Evolutionary conservation across 1,140 invertebrate species (phyloP).

Genomic region (Zaprionus kolodkinae): DNA sequence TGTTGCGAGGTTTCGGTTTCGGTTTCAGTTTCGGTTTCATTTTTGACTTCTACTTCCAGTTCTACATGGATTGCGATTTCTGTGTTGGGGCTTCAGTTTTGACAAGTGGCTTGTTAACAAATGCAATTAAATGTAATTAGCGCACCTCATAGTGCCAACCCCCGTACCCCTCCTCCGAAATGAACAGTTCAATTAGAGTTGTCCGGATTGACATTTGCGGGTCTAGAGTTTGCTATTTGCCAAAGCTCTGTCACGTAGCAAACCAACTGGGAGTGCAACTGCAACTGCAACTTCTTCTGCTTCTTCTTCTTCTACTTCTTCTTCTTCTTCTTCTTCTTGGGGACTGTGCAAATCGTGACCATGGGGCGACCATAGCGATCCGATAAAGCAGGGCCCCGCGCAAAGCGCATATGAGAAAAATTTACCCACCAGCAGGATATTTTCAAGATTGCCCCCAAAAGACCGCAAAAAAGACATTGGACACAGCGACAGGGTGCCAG

Average conservation of each 20-base stretch:
- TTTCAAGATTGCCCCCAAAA: constrained; percentile 78
- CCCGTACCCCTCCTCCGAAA: neutral
- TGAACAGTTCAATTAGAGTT: constrained; percentile 66
- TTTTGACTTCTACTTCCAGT: constrained; percentile 8
- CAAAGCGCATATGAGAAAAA: constrained; percentile 67
- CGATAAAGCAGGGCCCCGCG: constrained; percentile 62
- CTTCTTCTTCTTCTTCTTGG: neutral
- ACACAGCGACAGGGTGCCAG: too few species aligned
- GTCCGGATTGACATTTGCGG: constrained; percentile 9
- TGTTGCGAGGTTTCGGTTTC: constrained; percentile 14
- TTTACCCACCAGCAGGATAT: constrained; percentile 84
- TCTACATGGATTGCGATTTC: neutral
- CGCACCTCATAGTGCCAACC: constrained; percentile 11
- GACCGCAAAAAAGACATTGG: constrained; percentile 53
- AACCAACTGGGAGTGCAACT: constrained; percentile 1
- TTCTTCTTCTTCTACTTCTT: neutral
- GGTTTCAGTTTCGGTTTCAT: constrained; percentile 4
- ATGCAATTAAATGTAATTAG: constrained; percentile 72
- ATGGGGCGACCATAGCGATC: constrained; percentile 63
- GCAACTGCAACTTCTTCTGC: constrained; percentile 9
- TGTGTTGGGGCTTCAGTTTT: constrained; percentile 33
- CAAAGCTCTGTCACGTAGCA: neutral
- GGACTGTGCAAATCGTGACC: constrained; percentile 75
- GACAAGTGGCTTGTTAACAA: constrained; percentile 69
- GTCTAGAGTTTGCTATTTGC: neutral